phyloP scores from a whole-genome alignment of 1,140 invertebrate genomes.

The Solenopsis fugax region DNA sequence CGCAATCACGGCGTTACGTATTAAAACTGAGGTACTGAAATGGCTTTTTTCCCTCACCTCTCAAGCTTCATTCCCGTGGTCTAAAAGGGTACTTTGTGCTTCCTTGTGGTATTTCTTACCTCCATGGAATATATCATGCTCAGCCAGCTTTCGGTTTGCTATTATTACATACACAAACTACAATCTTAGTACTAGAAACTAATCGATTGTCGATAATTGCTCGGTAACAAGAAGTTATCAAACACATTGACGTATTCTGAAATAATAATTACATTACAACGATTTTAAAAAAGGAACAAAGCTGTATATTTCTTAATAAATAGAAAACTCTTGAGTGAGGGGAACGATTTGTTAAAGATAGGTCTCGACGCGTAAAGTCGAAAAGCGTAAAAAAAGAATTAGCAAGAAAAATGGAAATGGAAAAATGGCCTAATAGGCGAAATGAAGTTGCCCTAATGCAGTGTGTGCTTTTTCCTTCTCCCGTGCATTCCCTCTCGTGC shows the following conservation, averaged over 20 bases:
- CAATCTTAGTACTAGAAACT: constrained; percentile 18
- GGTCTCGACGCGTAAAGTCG: constrained; percentile 15
- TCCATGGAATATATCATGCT: constrained; percentile 2
- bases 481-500: constrained; percentile 85
- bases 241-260: constrained; percentile 22
- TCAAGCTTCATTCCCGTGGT: no score
- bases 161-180: constrained; percentile 40
- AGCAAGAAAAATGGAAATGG: constrained; percentile 66
- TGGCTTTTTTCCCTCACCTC: no score
- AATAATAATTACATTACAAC: constrained; percentile 3
- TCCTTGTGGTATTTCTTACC: no score
- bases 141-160: constrained; percentile 40
- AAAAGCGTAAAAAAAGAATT: constrained; percentile 43
- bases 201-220: constrained; percentile 7
- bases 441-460: constrained; percentile 85
- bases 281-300: neutral
- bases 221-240: neutral
- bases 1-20: no score
- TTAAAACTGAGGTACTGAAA: no score
- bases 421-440: constrained; percentile 68
- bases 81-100: no score
- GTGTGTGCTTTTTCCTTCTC: constrained; percentile 86
- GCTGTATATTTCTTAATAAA: neutral
- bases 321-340: constrained; percentile 41
- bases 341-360: constrained; percentile 40